Percentiles rank a stretch among this genome's conserved stretches.
These are phyloP conservation scores for Pitangus sulphuratus DNA, from an alignment of 2,797 vertebrate species.

Conservation along the genomic window DNA sequence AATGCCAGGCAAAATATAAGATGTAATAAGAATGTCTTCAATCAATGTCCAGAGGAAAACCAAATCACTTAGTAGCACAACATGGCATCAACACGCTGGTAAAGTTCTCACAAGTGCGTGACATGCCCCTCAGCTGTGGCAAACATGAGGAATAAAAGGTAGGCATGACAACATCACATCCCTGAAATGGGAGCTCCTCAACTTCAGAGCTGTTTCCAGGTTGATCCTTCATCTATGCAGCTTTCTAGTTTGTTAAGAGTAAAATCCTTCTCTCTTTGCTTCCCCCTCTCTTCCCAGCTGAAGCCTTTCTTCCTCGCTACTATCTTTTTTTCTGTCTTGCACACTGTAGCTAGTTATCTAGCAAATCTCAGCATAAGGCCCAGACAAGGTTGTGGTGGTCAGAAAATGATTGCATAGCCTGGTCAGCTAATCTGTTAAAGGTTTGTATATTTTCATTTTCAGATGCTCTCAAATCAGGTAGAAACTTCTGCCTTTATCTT, in stretches of 20 bases:
- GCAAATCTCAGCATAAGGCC: conserved; percentile 21
- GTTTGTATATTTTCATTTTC: conserved; percentile 8
- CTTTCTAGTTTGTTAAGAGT: conserved; percentile 44
- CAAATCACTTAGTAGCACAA: conserved; percentile 80
- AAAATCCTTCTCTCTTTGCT: conserved; percentile 19
- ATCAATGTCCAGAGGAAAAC: conserved; percentile 83
- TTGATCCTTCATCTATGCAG: conserved; percentile 47
- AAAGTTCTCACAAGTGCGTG: conserved; percentile 78
- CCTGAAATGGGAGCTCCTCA: conserved; percentile 15
- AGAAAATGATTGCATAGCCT: conserved; percentile 15
- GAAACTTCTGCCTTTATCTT: neutral
- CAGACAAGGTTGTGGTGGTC: conserved; percentile 23
- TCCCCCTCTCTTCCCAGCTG: neutral
- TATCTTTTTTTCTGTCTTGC: neutral
- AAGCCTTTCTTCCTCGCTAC: neutral
- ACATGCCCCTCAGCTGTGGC: conserved; percentile 71
- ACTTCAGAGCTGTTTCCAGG: conserved; percentile 48
- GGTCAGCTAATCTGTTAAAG: neutral
- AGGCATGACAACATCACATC: neutral
- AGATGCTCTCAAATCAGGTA: conserved; percentile 21
- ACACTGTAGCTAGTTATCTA: conserved; percentile 16
- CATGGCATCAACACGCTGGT: conserved; percentile 75
- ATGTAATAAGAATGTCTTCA: conserved; percentile 84
- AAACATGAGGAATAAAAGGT: conserved; percentile 38
- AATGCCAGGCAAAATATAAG: conserved; percentile 82